Evolutionary conservation across 2,113 vertebrate species (phyloP), one percentile per base, ranked within the genome.

Genomic region (Pycnonotus jocosus): DNA sequence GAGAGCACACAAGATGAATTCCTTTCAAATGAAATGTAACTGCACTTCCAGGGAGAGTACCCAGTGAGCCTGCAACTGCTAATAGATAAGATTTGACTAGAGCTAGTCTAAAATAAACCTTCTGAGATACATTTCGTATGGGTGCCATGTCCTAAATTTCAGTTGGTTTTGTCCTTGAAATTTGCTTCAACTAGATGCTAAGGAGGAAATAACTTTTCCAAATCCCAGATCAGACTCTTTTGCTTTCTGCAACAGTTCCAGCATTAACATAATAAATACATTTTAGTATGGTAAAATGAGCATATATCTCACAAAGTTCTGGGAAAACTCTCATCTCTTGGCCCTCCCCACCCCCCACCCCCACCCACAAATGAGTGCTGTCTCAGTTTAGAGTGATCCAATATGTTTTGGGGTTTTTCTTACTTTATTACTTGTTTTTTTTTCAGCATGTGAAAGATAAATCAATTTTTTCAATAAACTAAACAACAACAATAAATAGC

Each of bases 311-410:
- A 5, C 20, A 15, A 35, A 66, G 15, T 12, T 33, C 17, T 74
- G 57, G 1, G 2, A 53, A 87, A 90, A 7, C 22, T 33, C 12
- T 53, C 48, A 12, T 24, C 5, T 77, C 18, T 57, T 2, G 2
- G 6, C 12, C 33, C 38, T 53, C 10, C 12, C 10, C 4, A 10
- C 8, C 5, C 22, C 17, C 2, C 9, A 40, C 10, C 4, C 10
- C 8, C 5, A 20, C 17, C 2, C 9, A 40, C 50, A 60, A 66
- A 28, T 47, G 23, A 68, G 2, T 33, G 8, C 11, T 40, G 35
- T 42, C 23, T 50, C 5, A 2, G 1, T 66, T 70, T 58, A 79
- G 18, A 37, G 11, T 28, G 9, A 78, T 28, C 3, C 7, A 79
- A 31, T 6, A n/a, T 12, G 8, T 12, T 84, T 42, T 18, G 3